These are phyloP conservation scores for human DNA, from an alignment of 2,113 vertebrate genomes.

Conservation along the genomic window DNA sequence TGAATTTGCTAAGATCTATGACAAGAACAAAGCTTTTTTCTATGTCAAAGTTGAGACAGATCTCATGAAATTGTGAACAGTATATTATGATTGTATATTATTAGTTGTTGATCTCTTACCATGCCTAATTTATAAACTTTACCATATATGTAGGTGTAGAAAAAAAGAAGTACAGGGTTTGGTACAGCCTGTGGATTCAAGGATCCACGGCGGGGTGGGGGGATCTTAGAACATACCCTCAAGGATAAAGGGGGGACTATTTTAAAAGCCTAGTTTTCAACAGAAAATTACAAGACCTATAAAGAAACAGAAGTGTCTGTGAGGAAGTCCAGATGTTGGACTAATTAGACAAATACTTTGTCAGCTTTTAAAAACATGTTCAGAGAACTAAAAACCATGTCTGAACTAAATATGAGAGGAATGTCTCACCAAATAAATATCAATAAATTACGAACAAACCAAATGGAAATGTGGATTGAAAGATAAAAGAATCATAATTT, in stretches of 20 bases:
- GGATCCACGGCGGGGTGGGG: not conserved
- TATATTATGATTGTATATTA: not conserved
- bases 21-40: not conserved
- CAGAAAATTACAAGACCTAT: not conserved
- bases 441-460: not conserved
- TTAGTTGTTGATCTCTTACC: not conserved
- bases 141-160: no score
- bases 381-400: not conserved
- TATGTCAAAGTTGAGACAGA: not conserved
- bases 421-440: not conserved
- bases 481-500: not conserved
- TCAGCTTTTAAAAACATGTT: not conserved
- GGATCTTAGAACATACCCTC: not conserved
- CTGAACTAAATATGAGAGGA: not conserved
- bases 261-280: not conserved
- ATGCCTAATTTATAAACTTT: not conserved
- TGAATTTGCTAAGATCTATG: not conserved
- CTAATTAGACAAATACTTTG: not conserved
- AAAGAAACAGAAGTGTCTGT: not conserved
- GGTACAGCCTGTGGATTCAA: not conserved
- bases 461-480: not conserved
- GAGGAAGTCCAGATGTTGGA: not conserved
- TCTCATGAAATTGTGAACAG: not conserved
- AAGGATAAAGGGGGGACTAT: not conserved
- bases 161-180: no score